Evolutionary conservation across 2,888 invertebrate species (phyloP), one percentile per base, ranked within the genome.

Genomic region (Volucella inflata): DNA sequence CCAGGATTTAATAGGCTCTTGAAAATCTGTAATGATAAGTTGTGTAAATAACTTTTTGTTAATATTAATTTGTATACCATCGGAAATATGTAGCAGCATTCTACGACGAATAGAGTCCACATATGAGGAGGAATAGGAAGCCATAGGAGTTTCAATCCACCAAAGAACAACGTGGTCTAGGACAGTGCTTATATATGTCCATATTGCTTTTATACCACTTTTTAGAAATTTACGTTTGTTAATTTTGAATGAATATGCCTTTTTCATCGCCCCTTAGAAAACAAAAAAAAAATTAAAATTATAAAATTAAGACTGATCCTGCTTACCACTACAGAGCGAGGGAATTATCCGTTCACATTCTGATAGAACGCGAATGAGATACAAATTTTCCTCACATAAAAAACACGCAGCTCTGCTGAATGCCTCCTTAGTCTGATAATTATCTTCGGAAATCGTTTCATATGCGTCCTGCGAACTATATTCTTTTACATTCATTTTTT

Each of bases 101-200:
- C 90, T 90, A 70, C 89, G 88, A n/a, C 91, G 88, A 80, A 91
- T 90, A 21, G 90, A 89, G 40, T 91, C 91, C 2, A 91, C 89
- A 59, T 91, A 89, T 0, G 88, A 88, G n/a, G 91, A 84, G n/a
- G 89, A 89, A 46, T 90, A 91, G 75, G 94, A 94, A 12, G 95
- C 95, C 53, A 96, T 92, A 0, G 96, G 95, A 87, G 95, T 95
- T 11, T 95, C 93, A 1, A 95, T 95, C 96, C 97, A 97, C 97
- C 97, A 97, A 0, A 97, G 93, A 21, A 97, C 94, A 17, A 96
- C 94, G 89, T 97, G 97, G 89, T 97, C 96, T 64, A 96, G 93
- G 89, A 95, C 95, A 80, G 95, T 95, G 1, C 97, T 97, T 1
- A 96, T 95, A 89, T 96, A 95, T 0, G 95, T 95, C 97, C 97